phyloP scores from a whole-genome alignment of 2,888 invertebrate genomes.

The Argyresthia goedartella region DNA sequence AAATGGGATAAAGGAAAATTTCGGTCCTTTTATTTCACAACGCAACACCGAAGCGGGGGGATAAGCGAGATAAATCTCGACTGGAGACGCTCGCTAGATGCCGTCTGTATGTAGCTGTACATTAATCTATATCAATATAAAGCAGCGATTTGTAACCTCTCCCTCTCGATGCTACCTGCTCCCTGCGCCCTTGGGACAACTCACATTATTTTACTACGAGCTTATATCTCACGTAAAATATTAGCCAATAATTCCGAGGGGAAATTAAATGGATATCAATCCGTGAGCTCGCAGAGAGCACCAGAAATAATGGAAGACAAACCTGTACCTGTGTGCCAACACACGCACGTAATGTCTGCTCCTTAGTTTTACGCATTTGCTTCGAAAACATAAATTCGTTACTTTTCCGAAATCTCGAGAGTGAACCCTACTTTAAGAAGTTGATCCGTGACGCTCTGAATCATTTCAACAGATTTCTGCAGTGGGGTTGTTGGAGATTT shows the following conservation, averaged over 20 bases:
- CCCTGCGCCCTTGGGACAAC: conserved; percentile 13
- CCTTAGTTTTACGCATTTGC: not conserved
- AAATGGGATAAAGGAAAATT: conserved; percentile 33
- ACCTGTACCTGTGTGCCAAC: not conserved
- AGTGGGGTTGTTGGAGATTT: not conserved
- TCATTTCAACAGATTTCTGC: not conserved
- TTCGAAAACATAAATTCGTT: not conserved
- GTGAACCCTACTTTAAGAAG: not conserved
- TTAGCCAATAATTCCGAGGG: conserved; percentile 46
- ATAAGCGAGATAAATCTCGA: conserved; percentile 44
- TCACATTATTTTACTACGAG: conserved; percentile 25
- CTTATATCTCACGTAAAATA: conserved; percentile 42
- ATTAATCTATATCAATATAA: conserved; percentile 21
- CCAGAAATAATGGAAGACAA: conserved; percentile 9
- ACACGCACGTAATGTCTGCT: not conserved
- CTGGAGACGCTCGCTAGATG: conserved; percentile 15
- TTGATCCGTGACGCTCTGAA: not conserved
- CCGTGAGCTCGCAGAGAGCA: conserved; percentile 22
- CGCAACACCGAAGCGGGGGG: conserved; percentile 28
- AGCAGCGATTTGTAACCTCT: conserved; percentile 33
- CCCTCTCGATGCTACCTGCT: conserved; percentile 13
- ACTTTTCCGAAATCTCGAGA: not conserved
- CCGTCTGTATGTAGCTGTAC: not conserved
- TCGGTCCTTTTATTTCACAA: conserved; percentile 29
- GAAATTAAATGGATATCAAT: conserved; percentile 47